phyloP scores from a whole-genome alignment of 2,797 vertebrate species.

The Pseudopleuronectes americanus region DNA sequence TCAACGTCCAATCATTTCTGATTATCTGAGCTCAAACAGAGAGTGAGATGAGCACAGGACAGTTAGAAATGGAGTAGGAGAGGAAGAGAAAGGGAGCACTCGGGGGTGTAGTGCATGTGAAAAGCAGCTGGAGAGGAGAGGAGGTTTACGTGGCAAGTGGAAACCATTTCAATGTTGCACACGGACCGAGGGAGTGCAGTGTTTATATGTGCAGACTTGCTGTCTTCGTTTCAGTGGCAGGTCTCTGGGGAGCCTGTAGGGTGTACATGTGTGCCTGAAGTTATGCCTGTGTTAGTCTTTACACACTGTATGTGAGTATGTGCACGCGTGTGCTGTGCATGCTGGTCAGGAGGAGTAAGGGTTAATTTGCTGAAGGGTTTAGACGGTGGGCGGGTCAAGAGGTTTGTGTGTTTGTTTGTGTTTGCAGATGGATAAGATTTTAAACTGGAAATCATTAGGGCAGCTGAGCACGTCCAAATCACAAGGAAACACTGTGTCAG shows the following conservation, averaged over 20 bases:
- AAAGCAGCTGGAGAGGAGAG: conserved; percentile 88
- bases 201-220: conserved; percentile 69
- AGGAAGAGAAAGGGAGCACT: conserved; percentile 56
- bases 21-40: conserved; percentile 35
- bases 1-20: conserved; percentile 45
- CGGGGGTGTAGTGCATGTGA: conserved; percentile 83
- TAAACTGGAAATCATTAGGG: conserved; percentile 70
- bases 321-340: neutral
- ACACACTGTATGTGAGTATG: conserved; percentile 17
- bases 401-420: conserved; percentile 67
- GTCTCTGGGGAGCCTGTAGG: conserved; percentile 55
- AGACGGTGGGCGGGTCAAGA: conserved; percentile 53
- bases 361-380: conserved; percentile 48
- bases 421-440: conserved; percentile 71
- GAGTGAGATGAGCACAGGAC: conserved; percentile 44
- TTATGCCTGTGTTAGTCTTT: conserved; percentile 43
- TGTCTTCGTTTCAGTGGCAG: conserved; percentile 73
- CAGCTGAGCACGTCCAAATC: conserved; percentile 52
- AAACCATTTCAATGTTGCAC: conserved; percentile 80
- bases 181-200: conserved; percentile 66
- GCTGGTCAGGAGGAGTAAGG: conserved; percentile 22
- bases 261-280: conserved; percentile 37
- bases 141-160: conserved; percentile 88
- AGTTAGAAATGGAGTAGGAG: conserved; percentile 46
- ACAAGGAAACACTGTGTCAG: conserved; percentile 40